These are phyloP conservation scores for Zootoca vivipara DNA, from an alignment of 2,113 vertebrate genomes.

Conservation along the genomic window DNA sequence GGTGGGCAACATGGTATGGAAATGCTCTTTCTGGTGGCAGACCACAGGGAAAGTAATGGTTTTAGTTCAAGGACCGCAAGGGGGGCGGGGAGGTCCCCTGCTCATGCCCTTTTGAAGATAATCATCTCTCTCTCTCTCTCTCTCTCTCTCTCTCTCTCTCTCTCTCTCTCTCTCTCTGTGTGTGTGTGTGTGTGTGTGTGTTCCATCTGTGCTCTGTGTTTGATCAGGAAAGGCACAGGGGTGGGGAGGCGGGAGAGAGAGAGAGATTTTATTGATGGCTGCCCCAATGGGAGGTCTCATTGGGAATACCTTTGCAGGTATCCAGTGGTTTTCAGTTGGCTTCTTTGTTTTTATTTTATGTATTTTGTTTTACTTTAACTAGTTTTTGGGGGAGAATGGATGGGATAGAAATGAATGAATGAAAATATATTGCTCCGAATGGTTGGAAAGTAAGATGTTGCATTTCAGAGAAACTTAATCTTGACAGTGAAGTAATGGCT, in stretches of 20 bases:
- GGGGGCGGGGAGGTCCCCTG: not conserved
- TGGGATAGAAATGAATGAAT: not conserved
- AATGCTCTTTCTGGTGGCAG: not conserved
- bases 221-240: not conserved
- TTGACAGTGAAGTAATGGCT: not conserved
- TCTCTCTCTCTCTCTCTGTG: not conserved
- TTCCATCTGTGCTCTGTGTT: not conserved
- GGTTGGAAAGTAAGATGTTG: not conserved
- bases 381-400: not conserved
- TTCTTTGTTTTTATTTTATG: not conserved
- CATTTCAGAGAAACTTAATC: slow-evolving; percentile 14
- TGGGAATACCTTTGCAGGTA: not conserved
- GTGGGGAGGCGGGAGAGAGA: too few relatives aligned
- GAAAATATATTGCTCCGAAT: not conserved
- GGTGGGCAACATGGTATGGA: not conserved
- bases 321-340: not conserved
- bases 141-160: not conserved
- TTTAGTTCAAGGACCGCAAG: not conserved
- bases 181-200: too few relatives aligned
- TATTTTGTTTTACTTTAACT: not conserved
- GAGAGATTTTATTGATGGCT: not conserved
- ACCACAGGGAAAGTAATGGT: too few relatives aligned
- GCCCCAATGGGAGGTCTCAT: too few relatives aligned
- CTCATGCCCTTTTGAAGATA: not conserved
- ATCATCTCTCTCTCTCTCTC: not conserved